These are phyloP conservation scores for Noturus placidus DNA, from an alignment of 2,113 vertebrate genomes.

Conservation along the genomic window DNA sequence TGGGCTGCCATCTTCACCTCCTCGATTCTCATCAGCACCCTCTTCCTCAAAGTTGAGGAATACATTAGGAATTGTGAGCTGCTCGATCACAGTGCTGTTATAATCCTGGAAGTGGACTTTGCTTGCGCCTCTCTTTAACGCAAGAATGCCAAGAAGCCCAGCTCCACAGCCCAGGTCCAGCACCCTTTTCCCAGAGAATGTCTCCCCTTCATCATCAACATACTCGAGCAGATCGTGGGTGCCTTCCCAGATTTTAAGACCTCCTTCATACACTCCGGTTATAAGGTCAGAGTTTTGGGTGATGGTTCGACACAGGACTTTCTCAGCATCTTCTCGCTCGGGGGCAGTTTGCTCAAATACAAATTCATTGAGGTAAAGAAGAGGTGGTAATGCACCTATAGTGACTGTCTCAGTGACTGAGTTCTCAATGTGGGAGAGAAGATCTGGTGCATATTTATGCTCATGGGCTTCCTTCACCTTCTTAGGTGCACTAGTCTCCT, in stretches of 20 bases:
- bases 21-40: background rate
- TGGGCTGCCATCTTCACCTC: constrained; percentile 41
- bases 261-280: constrained; percentile 91
- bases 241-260: constrained; percentile 96
- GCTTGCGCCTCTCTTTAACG: constrained; percentile 77
- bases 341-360: constrained; percentile 71
- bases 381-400: constrained; percentile 70
- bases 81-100: constrained; percentile 88
- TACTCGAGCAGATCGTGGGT: constrained; percentile 88
- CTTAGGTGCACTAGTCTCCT: constrained; percentile 51
- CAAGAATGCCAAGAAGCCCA: constrained; percentile 85
- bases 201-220: constrained; percentile 72
- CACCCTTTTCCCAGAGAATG: constrained; percentile 77
- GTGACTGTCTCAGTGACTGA: constrained; percentile 67
- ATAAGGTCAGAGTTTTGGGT: constrained; percentile 88
- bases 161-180: constrained; percentile 93
- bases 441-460: constrained; percentile 60
- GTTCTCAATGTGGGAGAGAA: constrained; percentile 57
- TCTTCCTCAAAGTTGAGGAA: constrained; percentile 74
- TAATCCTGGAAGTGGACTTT: constrained; percentile 94
- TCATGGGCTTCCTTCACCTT: constrained; percentile 66
- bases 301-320: constrained; percentile 73
- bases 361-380: constrained; percentile 74
- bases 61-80: constrained; percentile 85
- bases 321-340: constrained; percentile 72